A percentile compares a stretch with the other conserved stretches of the same genome.
Conservation (phyloP, 1,140 invertebrate species). For the Heliconius hermathena region DNA sequence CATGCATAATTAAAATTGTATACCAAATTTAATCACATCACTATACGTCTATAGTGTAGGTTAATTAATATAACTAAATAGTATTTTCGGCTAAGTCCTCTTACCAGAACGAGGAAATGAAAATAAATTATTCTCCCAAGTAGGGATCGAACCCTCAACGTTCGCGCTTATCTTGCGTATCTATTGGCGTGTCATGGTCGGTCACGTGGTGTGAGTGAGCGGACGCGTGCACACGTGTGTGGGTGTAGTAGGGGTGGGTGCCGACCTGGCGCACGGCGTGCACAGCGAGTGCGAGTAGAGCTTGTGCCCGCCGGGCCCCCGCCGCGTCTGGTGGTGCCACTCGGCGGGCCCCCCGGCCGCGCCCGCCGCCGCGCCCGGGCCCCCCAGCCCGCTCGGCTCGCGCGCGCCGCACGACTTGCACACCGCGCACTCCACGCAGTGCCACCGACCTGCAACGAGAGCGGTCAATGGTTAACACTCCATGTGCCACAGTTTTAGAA, state of each 20-base stretch:
- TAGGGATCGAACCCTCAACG: too few relatives aligned
- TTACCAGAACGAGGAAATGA: too few relatives aligned
- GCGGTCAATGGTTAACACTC: too few relatives aligned
- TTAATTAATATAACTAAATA: too few relatives aligned
- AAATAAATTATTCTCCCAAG: too few relatives aligned
- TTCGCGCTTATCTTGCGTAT: too few relatives aligned
- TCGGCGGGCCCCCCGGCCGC: conserved; percentile 71
- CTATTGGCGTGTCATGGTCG: too few relatives aligned
- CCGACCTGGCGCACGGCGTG: conserved; percentile 79
- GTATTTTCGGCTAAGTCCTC: too few relatives aligned
- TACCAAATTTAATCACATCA: too few relatives aligned
- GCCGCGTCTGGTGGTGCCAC: conserved; percentile 79
- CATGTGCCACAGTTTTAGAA: too few relatives aligned
- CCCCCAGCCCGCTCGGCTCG: conserved; percentile 60
- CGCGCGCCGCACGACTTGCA: conserved; percentile 84
- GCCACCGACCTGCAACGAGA: conserved; percentile 87
- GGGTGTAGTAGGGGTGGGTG: conserved; percentile 27
- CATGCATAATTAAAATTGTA: neutral
- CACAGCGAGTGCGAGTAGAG: conserved; percentile 80
- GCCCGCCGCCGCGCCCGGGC: conserved; percentile 57
- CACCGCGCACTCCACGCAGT: conserved; percentile 90
- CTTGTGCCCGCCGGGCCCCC: conserved; percentile 75
- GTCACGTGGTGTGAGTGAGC: neutral
- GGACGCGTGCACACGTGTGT: neutral
- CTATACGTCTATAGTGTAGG: too few relatives aligned